phyloP scores from a whole-genome alignment of 2,797 vertebrate species.

The Ceryle rudis region DNA sequence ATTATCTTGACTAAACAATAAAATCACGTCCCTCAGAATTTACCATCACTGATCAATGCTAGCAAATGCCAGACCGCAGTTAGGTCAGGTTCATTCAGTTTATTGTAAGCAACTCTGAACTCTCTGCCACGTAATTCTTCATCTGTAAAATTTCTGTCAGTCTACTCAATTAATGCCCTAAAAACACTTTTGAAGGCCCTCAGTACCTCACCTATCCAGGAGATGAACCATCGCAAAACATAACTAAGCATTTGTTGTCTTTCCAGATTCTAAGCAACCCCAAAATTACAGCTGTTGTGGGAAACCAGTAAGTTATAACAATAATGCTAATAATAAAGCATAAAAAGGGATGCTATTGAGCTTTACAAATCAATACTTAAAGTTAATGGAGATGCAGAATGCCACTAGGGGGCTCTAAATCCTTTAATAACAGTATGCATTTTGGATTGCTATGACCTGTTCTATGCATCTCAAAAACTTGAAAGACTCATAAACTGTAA shows the following conservation, averaged over 20 bases:
- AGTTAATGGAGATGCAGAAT: neutral
- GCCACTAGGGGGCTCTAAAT: conserved; percentile 64
- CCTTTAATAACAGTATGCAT: neutral
- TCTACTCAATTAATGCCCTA: neutral
- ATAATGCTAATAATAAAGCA: neutral
- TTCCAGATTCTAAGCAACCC: neutral
- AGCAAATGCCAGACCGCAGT: neutral
- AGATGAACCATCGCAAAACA: neutral
- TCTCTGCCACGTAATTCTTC: neutral
- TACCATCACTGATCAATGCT: neutral
- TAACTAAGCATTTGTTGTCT: neutral
- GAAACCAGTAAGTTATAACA: neutral
- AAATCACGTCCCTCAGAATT: neutral
- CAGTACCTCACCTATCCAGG: neutral
- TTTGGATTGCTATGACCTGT: neutral
- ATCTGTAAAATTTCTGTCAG: neutral
- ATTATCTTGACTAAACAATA: neutral
- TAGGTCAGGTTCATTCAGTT: neutral
- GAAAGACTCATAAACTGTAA: neutral
- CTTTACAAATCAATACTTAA: neutral
- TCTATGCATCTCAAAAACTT: neutral
- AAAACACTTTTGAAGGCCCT: neutral
- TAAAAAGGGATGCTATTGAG: neutral
- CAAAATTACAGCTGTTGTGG: neutral
- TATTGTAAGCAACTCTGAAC: neutral